Evolutionary conservation across 2,797 vertebrate species (phyloP), one percentile per base, ranked within the genome.

Genomic region (Menidia menidia): DNA sequence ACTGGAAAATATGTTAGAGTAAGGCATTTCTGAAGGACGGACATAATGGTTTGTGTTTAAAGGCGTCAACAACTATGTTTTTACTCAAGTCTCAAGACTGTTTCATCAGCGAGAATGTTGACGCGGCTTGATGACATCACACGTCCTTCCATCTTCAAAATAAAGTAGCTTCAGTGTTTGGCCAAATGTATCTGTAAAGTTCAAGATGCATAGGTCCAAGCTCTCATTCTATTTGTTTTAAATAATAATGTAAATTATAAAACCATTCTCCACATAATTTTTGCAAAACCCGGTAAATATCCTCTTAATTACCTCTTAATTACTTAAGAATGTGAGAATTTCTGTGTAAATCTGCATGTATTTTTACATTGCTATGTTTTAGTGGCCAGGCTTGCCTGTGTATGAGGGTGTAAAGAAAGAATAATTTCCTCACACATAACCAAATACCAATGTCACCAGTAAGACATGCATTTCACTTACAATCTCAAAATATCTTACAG

Each of bases 91-190:
- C 3, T 0, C 4, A 51, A 18, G 3, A 31, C 0, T 2, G 57
- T 43, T 80, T 72, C 67, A 2, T 61, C 68, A 75, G 54, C 33
- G 3, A 15, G 35, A 9, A 25, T n/a, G 4, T 9, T 48, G 84
- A 75, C 89, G 81, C 84, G 12, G 13, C 1, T 15, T 74, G 68
- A 86, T 91, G 82, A 85, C 87, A 2, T 87, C 82, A 77, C 13
- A 6, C 0, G 3, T 6, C 2, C 5, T 1, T 4, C 8, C 3
- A 6, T 43, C 65, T 75, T 75, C 73, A 75, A 70, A 75, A 70
- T 75, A 75, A 45, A 60, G 18, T 14, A 6, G 15, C 33, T 35
- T 39, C 16, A 47, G 25, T 25, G 25, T 25, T 25, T 7, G 35
- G 35, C 8, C 35, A 39, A 39, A 39, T 39, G 7, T 39, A 39